These are phyloP conservation scores for Percopsis transmontana DNA, from an alignment of 2,113 vertebrate genomes.

Conservation along the genomic window DNA sequence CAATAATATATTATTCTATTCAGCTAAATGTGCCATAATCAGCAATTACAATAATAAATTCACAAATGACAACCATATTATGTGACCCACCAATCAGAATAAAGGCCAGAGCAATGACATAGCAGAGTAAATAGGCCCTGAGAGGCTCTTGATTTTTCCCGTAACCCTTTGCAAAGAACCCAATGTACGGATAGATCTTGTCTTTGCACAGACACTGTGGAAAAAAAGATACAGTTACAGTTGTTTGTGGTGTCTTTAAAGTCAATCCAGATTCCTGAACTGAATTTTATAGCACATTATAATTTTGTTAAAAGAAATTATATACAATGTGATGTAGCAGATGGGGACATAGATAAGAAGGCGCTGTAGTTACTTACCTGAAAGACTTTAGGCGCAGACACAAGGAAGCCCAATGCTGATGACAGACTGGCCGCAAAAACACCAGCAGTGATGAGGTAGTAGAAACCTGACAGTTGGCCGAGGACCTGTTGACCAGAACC, in stretches of 20 bases:
- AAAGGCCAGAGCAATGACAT: conserved; percentile 74
- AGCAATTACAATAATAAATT: background rate
- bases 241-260: too few species aligned
- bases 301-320: background rate
- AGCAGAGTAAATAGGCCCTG: conserved; percentile 74
- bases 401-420: conserved; percentile 81
- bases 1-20: background rate
- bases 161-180: conserved; percentile 80
- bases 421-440: conserved; percentile 80
- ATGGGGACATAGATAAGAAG: background rate
- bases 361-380: conserved; percentile 59
- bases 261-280: too few species aligned
- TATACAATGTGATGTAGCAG: background rate
- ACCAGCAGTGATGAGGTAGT: conserved; percentile 72
- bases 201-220: conserved; percentile 79
- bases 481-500: conserved; percentile 55
- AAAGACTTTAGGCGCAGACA: conserved; percentile 81
- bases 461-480: conserved; percentile 72
- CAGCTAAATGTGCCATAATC: too few species aligned
- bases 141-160: conserved; percentile 78
- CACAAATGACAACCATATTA: background rate
- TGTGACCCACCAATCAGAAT: conserved; percentile 76
- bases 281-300: background rate
- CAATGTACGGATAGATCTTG: conserved; percentile 76
- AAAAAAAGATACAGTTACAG: background rate